phyloP scores from a whole-genome alignment of 1,140 invertebrate genomes.

The Orius laevigatus region DNA sequence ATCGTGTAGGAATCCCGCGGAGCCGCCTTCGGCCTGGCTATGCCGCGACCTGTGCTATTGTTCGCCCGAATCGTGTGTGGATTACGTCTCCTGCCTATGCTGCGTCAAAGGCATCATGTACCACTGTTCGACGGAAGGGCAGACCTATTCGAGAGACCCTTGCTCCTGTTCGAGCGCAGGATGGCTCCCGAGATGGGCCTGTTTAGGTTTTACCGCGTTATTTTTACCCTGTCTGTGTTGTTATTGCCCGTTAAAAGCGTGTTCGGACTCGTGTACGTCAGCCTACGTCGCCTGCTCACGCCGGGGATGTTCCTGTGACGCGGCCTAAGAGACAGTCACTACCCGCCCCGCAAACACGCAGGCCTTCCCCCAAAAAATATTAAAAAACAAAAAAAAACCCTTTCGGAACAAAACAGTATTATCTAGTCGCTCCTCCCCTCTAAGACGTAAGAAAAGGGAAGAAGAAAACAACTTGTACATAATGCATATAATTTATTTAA shows the following conservation, averaged over 20 bases:
- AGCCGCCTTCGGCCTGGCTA: slow-evolving; percentile 72
- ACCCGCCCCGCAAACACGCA: too few species aligned
- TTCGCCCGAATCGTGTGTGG: slow-evolving; percentile 68
- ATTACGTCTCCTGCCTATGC: slow-evolving; percentile 81
- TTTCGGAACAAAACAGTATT: slow-evolving; percentile 14
- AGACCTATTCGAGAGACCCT: slow-evolving; percentile 51
- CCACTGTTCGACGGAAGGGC: slow-evolving; percentile 61
- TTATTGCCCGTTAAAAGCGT: slow-evolving; percentile 79
- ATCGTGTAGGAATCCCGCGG: slow-evolving; percentile 64
- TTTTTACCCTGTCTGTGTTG: slow-evolving; percentile 75
- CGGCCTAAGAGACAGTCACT: neutral
- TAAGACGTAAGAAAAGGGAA: neutral
- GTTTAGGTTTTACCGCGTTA: slow-evolving; percentile 59
- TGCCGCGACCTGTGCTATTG: slow-evolving; percentile 72
- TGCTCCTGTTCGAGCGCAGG: slow-evolving; percentile 63
- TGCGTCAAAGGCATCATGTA: slow-evolving; percentile 86
- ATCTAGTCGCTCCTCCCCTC: slow-evolving; percentile 14
- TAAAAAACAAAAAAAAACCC: slow-evolving; percentile 3
- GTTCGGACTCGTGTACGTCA: slow-evolving; percentile 56
- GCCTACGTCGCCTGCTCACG: slow-evolving; percentile 62
- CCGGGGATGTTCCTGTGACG: slow-evolving; percentile 43
- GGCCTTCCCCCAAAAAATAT: neutral
- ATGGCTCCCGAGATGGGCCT: slow-evolving; percentile 60
- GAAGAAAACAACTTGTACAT: slow-evolving; percentile 3
- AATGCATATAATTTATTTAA: slow-evolving; percentile 13